Evolutionary conservation across 2,888 invertebrate genomes (phyloP).

Genomic region (Sminthurinus aureus): DNA sequence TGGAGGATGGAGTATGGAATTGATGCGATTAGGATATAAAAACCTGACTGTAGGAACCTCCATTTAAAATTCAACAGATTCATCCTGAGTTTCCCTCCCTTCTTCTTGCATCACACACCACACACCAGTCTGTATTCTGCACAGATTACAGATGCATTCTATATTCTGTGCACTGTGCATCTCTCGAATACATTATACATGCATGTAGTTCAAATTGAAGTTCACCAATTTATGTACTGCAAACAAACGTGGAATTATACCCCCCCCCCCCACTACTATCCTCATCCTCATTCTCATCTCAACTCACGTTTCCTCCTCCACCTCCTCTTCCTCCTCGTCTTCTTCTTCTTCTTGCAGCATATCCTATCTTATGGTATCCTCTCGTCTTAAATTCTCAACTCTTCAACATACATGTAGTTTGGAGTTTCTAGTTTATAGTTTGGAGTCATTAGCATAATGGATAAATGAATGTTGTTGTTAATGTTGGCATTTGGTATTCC

Average conservation of each 20-base stretch:
- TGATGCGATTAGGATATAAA: constrained; percentile 3
- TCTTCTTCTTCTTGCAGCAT: background rate
- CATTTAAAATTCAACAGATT: constrained; percentile 31
- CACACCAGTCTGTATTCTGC: too few relatives aligned
- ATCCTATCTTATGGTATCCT: background rate
- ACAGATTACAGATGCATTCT: too few relatives aligned
- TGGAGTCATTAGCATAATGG: background rate
- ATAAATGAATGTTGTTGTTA: constrained; percentile 4
- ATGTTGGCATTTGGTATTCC: background rate
- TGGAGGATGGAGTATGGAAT: background rate
- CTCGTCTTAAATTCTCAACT: background rate
- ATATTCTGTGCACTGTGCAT: background rate
- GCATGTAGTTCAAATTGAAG: background rate
- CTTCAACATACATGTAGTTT: background rate
- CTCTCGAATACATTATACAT: constrained; percentile 26
- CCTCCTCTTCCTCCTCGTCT: background rate
- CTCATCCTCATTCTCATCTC: background rate
- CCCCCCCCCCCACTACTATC: background rate
- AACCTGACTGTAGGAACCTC: background rate
- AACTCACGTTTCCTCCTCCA: background rate
- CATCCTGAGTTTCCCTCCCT: constrained; percentile 35
- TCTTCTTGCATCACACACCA: constrained; percentile 8
- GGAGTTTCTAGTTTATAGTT: background rate
- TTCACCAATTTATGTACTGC: too few relatives aligned
- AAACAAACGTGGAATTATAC: background rate